Evolutionary conservation across 1,140 invertebrate genomes (phyloP).

Genomic region (Holcopasites calliopsidis): DNA sequence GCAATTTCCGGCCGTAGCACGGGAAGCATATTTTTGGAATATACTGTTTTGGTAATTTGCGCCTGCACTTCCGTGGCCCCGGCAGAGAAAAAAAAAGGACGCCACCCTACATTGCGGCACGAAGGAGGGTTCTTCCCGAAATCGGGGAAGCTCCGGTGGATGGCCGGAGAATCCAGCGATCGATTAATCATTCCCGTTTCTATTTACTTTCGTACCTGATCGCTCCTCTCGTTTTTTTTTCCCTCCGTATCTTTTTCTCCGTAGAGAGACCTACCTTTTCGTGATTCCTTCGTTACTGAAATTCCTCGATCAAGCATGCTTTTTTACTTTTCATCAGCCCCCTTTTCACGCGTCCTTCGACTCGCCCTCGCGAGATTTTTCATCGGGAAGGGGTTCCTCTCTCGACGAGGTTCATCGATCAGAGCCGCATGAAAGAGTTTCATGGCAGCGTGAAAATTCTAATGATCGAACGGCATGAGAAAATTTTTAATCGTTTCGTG

Average conservation of each 20-base stretch:
- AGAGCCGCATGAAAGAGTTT: slow-evolving; percentile 75
- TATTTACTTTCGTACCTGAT: slow-evolving; percentile 71
- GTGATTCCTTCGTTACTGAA: slow-evolving; percentile 62
- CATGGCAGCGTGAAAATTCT: slow-evolving; percentile 75
- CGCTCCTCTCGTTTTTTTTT: slow-evolving; percentile 38
- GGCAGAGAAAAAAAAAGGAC: slow-evolving; percentile 49
- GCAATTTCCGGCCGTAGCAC: slow-evolving; percentile 9
- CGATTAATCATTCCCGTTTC: slow-evolving; percentile 77
- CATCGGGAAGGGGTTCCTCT: slow-evolving; percentile 64
- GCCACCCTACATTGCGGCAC: slow-evolving; percentile 53
- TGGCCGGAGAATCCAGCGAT: slow-evolving; percentile 65
- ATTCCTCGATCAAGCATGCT: slow-evolving; percentile 49
- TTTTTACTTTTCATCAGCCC: slow-evolving; percentile 24
- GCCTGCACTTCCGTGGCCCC: slow-evolving; percentile 34
- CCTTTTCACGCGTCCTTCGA: slow-evolving; percentile 28
- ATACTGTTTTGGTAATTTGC: slow-evolving; percentile 63
- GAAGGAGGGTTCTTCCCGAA: slow-evolving; percentile 45
- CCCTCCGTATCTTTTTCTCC: neutral
- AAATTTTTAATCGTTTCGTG: slow-evolving; percentile 74
- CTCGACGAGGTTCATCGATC: slow-evolving; percentile 70
- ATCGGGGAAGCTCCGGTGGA: slow-evolving; percentile 57
- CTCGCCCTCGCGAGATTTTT: slow-evolving; percentile 62
- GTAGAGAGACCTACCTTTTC: slow-evolving; percentile 41
- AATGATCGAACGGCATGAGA: slow-evolving; percentile 78
- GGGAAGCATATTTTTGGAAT: slow-evolving; percentile 18